Base-by-base conservation (phyloP, 2,113 vertebrate species). In the Xiphophorus hellerii region DNA sequence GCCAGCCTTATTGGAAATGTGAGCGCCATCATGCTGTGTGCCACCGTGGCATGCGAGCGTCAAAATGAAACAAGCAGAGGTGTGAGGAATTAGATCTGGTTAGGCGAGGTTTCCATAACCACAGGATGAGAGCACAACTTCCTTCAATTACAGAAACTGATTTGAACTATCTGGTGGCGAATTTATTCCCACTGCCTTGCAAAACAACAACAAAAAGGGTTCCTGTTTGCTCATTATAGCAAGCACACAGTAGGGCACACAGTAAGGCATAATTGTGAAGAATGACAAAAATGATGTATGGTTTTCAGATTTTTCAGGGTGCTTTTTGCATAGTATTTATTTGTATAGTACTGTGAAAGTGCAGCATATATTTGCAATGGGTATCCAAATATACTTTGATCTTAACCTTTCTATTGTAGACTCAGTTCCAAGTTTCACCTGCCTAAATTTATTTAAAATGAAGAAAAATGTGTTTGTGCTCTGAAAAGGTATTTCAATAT, bases 1-100 rank as follows among this genome's bases (percentile, higher is more conserved):
- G 91, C 90, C 92, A 92, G 77, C 84, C 79, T 90, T 88, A 92
- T 92, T 92, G 89, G 90, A 90, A 84, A 88, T 73, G 83, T 58
- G 89, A 84, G 83, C 25, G 80, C 78, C 27, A 75, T 30, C 88
- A 62, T 62, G 85, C 86, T 90, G 88, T 14, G 90, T 5, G 89
- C 76, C 37, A 75, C 85, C 72, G 33, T 88, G 89, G 80, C 92
- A 90, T n/a, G 90, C 90, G 85, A 92, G 82, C 88, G 82, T 88
- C 80, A 77, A 92, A 93, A 93, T 93, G 86, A 93, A 91, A 89
- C 67, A 85, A 85, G 85, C 31, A 31, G 81, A 75, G 83, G 87
- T 90, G 91, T 90, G 88, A 89, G 86, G 72, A 88, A 73, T 80
- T 37, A 54, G 71, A 74, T 35, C 48, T 33, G 63, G 78, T 71